Conservation (phyloP, 2,113 vertebrate species). For the Stigmatopora argus region DNA sequence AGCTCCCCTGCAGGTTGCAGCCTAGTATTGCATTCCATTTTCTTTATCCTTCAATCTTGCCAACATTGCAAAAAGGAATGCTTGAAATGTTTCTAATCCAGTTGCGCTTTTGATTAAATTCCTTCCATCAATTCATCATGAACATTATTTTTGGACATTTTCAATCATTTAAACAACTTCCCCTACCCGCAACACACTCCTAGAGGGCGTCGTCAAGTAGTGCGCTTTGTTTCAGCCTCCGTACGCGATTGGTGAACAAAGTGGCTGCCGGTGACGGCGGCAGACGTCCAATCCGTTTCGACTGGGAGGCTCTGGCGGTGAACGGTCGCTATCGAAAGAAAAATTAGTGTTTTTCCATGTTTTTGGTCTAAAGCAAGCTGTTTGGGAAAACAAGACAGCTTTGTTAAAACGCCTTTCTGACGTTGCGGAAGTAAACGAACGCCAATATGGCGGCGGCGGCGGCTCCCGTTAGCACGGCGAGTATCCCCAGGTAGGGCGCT, state of each 20-base stretch:
- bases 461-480: constrained; percentile 27
- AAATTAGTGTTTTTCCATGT: constrained; percentile 29
- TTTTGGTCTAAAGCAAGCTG: constrained; percentile 57
- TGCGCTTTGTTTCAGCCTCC: constrained; percentile 5
- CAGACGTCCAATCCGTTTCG: too few relatives aligned
- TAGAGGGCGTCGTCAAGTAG: neutral
- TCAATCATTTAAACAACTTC: too few relatives aligned
- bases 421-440: constrained; percentile 40
- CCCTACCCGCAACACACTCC: neutral
- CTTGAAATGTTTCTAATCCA: too few relatives aligned
- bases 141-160: too few relatives aligned
- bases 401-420: constrained; percentile 44
- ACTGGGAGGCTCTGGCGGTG: too few relatives aligned
- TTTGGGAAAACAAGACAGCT: constrained; percentile 7
- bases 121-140: too few relatives aligned
- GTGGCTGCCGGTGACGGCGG: too few relatives aligned
- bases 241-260: neutral
- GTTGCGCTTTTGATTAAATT: too few relatives aligned
- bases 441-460: constrained; percentile 8
- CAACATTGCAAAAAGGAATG: too few relatives aligned
- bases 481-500: constrained; percentile 16
- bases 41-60: too few relatives aligned
- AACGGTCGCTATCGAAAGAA: constrained; percentile 20
- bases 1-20: neutral
- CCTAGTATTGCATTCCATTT: neutral